A percentile compares a stretch with the other conserved stretches of the same genome.
Evolutionary conservation across 2,888 invertebrate genomes (phyloP).

Genomic region (Venusia cambrica): DNA sequence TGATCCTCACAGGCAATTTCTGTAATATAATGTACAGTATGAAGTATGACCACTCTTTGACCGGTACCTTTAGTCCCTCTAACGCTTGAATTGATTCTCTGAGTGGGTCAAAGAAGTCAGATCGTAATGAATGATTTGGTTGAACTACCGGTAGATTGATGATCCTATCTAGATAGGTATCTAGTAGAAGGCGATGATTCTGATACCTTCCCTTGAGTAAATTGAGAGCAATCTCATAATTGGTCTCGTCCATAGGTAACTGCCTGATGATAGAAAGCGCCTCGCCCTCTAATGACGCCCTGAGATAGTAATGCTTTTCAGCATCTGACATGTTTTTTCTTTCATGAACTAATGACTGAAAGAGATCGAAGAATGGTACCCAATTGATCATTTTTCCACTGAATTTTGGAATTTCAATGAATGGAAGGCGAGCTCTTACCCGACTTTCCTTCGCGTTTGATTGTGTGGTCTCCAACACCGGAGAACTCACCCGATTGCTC

Average conservation of each 20-base stretch:
- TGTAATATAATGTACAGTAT: too few relatives aligned
- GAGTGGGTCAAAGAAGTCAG: too few relatives aligned
- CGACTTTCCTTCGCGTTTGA: not conserved
- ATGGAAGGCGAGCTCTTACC: conserved; percentile 2
- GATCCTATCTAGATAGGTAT: not conserved
- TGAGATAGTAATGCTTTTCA: conserved; percentile 5
- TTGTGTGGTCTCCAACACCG: too few relatives aligned
- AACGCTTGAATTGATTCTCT: too few relatives aligned
- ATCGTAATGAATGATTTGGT: not conserved
- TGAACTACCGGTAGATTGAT: not conserved
- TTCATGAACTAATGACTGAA: conserved; percentile 4
- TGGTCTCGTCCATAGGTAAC: conserved; percentile 3
- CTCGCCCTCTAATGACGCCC: conserved; percentile 1
- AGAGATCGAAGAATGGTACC: conserved; percentile 4
- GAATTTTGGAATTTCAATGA: not conserved
- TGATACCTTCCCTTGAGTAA: conserved; percentile 1
- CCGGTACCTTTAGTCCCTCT: too few relatives aligned
- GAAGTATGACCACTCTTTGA: too few relatives aligned
- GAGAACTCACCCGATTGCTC: not conserved
- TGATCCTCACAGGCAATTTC: too few relatives aligned
- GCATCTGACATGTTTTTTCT: conserved; percentile 2
- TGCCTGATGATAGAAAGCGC: conserved; percentile 6
- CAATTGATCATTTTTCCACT: not conserved
- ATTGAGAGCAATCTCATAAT: too few relatives aligned
- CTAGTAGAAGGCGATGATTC: not conserved